A percentile compares a stretch with the other conserved stretches of the same genome.
phyloP scores from a whole-genome alignment of 30 jellyfish, hydroid and myxozoan genomes.

The Calvadosia cruxmelitensis region DNA sequence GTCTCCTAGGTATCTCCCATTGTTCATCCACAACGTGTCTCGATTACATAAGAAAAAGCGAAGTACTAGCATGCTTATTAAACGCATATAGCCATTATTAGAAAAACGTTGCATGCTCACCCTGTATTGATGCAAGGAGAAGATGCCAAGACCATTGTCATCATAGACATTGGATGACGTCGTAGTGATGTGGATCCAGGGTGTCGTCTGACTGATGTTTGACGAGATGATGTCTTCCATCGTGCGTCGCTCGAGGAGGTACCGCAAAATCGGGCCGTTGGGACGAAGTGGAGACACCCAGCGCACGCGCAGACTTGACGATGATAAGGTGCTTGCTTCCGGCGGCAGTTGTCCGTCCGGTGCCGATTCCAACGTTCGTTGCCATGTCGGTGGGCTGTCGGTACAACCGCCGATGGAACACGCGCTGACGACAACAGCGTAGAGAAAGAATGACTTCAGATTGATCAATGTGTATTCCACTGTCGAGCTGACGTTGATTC shows the following conservation, averaged over 20 bases:
- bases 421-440: constrained; percentile 47
- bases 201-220: constrained; percentile 24
- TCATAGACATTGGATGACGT: constrained; percentile 33
- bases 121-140: constrained; percentile 66
- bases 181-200: constrained; percentile 25
- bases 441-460: constrained; percentile 36
- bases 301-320: constrained; percentile 61
- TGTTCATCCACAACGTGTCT: too few species aligned
- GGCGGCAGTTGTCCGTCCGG: constrained; percentile 81
- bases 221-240: constrained; percentile 46
- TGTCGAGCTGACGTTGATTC: constrained; percentile 8
- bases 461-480: constrained; percentile 22
- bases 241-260: constrained; percentile 31
- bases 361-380: constrained; percentile 48
- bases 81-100: neutral
- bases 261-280: constrained; percentile 50
- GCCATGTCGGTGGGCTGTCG: constrained; percentile 41
- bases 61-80: too few species aligned
- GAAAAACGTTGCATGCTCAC: constrained; percentile 7
- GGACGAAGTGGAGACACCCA: constrained; percentile 58
- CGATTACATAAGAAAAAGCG: too few species aligned
- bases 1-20: too few species aligned
- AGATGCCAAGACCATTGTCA: constrained; percentile 56
- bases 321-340: constrained; percentile 44
- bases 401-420: constrained; percentile 85